A percentile compares a stretch with the other conserved stretches of the same genome.
These are phyloP conservation scores for Aplocera efformata DNA, from an alignment of 2,888 invertebrate genomes.

Conservation along the genomic window DNA sequence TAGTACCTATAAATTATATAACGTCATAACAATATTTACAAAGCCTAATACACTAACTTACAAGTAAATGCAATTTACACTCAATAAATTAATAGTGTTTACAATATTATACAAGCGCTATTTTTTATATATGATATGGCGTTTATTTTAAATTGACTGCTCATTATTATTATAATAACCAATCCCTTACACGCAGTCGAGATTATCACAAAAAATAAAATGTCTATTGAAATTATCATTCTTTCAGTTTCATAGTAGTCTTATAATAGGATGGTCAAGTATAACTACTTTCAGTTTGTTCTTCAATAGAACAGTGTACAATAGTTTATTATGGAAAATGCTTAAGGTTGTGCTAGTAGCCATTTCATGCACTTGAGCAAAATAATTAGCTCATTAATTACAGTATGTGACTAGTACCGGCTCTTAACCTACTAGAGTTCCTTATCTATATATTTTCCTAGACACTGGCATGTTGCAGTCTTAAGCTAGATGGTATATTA, in stretches of 20 bases:
- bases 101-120: conserved; percentile 78
- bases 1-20: conserved; percentile 79
- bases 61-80: conserved; percentile 78
- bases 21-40: conserved; percentile 81
- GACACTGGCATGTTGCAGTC: conserved; percentile 74
- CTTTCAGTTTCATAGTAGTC: too few species aligned
- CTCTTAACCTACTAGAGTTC: conserved; percentile 55
- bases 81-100: conserved; percentile 77
- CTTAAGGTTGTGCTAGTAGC: conserved; percentile 25
- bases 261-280: too few species aligned
- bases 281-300: too few species aligned
- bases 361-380: conserved; percentile 53
- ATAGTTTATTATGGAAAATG: conserved; percentile 4
- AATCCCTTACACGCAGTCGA: conserved; percentile 17
- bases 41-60: conserved; percentile 78
- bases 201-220: conserved; percentile 18
- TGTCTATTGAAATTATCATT: too few species aligned
- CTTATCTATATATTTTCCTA: conserved; percentile 56
- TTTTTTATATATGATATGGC: conserved; percentile 76
- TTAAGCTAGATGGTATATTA: conserved; percentile 42
- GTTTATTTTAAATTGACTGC: conserved; percentile 68
- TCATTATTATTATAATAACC: conserved; percentile 28
- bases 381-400: conserved; percentile 56
- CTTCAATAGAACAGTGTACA: not conserved
- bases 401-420: conserved; percentile 73